A percentile compares a stretch with the other conserved stretches of the same genome.
Evolutionary conservation across 2,113 vertebrate genomes (phyloP).

Genomic region (Poecilia latipinna): DNA sequence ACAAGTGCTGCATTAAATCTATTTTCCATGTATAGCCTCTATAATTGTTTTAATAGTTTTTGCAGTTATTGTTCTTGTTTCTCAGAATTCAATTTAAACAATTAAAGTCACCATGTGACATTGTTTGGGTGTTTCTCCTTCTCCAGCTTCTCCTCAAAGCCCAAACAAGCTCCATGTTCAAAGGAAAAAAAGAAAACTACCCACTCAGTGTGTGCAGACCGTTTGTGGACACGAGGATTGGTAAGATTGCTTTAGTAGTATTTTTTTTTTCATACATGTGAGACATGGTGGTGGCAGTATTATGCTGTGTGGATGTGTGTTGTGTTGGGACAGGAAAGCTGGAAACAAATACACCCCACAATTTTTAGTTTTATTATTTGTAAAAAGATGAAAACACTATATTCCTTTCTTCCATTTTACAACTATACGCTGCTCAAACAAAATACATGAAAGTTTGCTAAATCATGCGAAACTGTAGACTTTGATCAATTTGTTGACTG

Average conservation of each 20-base stretch:
- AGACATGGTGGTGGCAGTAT: background rate
- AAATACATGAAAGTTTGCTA: background rate
- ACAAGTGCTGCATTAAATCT: background rate
- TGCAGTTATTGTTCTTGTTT: background rate
- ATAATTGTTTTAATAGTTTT: background rate
- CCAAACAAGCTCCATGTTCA: constrained; percentile 86
- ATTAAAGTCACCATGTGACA: too few relatives aligned
- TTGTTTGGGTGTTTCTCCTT: background rate
- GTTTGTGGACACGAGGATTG: constrained; percentile 85
- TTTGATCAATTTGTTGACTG: background rate
- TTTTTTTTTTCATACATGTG: background rate
- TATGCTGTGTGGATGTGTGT: background rate
- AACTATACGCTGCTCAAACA: background rate
- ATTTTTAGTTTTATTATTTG: too few relatives aligned
- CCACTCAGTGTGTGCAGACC: constrained; percentile 81
- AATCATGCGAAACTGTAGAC: too few relatives aligned
- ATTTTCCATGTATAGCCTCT: background rate
- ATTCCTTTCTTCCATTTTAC: background rate
- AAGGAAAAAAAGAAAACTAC: constrained; percentile 91
- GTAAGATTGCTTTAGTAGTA: constrained; percentile 64
- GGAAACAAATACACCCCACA: too few relatives aligned
- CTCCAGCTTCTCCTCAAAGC: constrained; percentile 87
- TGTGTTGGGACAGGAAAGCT: background rate
- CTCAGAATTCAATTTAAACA: too few relatives aligned
- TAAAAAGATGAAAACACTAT: too few relatives aligned